Conservation (phyloP, 2,113 vertebrate species). For the Clinocottus analis region DNA sequence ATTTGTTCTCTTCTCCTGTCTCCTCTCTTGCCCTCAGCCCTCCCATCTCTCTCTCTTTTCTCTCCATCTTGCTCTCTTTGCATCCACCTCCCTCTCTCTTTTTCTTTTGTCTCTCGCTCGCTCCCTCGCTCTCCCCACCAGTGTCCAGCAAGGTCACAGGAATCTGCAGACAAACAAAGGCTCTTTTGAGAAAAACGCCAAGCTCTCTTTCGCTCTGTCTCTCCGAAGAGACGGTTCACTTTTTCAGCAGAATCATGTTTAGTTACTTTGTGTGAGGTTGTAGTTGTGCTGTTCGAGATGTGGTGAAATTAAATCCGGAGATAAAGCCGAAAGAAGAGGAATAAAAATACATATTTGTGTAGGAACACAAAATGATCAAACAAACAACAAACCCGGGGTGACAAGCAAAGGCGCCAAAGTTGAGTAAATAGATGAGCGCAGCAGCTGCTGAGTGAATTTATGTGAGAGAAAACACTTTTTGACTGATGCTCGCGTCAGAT, state of each 20-base stretch:
- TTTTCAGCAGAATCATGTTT: constrained; percentile 1
- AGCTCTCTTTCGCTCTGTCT: not conserved
- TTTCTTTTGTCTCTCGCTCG: constrained; percentile 53
- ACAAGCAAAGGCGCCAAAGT: constrained; percentile 5
- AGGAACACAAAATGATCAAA: constrained; percentile 30
- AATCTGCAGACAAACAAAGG: constrained; percentile 73
- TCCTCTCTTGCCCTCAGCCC: constrained; percentile 36
- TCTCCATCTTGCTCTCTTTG: not conserved
- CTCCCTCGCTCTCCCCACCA: constrained; percentile 41
- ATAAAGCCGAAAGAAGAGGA: not conserved
- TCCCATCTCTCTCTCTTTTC: constrained; percentile 4
- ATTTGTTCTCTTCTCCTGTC: constrained; percentile 2
- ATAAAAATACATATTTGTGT: constrained; percentile 11
- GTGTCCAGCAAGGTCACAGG: constrained; percentile 68
- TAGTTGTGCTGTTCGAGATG: not conserved
- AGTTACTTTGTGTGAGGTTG: not conserved
- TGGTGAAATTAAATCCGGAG: not conserved
- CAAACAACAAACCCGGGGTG: not conserved
- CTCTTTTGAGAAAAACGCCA: constrained; percentile 67
- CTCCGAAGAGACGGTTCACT: constrained; percentile 19
- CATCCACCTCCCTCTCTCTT: constrained; percentile 46
- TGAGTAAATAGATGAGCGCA: not conserved
- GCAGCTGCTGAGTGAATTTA: not conserved
- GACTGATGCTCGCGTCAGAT: not conserved
- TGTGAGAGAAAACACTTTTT: not conserved